Conservation (phyloP, 2,888 invertebrate species). For the Creontiades dilutus region DNA sequence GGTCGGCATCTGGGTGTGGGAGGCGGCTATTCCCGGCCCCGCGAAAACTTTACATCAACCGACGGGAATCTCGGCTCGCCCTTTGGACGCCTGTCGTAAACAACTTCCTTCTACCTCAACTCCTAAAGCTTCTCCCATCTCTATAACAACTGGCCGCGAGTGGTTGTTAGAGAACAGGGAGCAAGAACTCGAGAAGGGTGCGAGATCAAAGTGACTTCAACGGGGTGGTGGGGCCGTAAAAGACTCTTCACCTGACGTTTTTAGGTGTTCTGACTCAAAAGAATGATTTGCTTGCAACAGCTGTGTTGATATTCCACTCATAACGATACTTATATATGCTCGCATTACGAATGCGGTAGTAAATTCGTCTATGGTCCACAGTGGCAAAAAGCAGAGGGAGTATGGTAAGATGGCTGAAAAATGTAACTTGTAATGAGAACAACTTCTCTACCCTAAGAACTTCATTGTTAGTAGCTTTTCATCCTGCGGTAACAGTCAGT, state of each 20-base stretch:
- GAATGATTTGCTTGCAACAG: background rate
- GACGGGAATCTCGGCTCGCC: background rate
- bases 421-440: too few relatives aligned
- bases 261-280: background rate
- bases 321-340: too few relatives aligned
- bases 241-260: background rate
- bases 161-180: background rate
- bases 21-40: constrained; percentile 48
- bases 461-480: too few relatives aligned
- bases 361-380: too few relatives aligned
- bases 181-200: background rate
- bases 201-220: background rate
- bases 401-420: too few relatives aligned
- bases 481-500: too few relatives aligned
- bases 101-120: constrained; percentile 35
- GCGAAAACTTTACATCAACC: constrained; percentile 45
- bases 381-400: too few relatives aligned
- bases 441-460: too few relatives aligned
- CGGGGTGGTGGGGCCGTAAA: background rate
- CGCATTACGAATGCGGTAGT: too few relatives aligned
- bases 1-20: constrained; percentile 52
- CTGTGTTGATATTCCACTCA: background rate
- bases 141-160: background rate
- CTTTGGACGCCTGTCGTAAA: constrained; percentile 29
- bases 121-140: background rate